Base-by-base conservation (phyloP, 2,888 invertebrate species). In the Drosophila sordidula region DNA sequence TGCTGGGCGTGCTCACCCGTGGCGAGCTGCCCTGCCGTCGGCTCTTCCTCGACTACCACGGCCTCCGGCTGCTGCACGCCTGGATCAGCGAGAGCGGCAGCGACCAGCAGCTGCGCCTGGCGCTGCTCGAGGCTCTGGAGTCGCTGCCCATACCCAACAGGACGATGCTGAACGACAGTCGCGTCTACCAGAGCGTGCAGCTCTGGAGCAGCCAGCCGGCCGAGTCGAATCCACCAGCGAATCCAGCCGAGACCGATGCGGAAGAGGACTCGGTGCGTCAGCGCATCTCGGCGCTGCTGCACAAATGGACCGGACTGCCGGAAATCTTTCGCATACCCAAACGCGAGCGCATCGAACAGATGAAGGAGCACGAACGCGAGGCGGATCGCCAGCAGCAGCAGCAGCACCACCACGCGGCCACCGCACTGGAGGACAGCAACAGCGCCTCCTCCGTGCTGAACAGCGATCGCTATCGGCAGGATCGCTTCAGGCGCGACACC, bases 311-410 rank as follows among this genome's bases (percentile, higher is more conserved):
- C 44, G 87, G 81, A 6, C 71, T 92, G 44, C 92, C 92, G 0
- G 98, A 75, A 39, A 75, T 75, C 38, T 75, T 77, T 98, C 97
- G 6, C 90, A 89, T 89, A 89, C 98, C 98, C 1, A 98, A 98
- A 92, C 97, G 97, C 81, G 97, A 98, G 90, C 94, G 97, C 61
- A 96, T 98, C 69, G 98, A 98, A 90, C 97, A 98, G 92, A 97
- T 98, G 96, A 98, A 98, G 90, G 97, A 97, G 90, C 98, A 98
- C 90, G 98, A 98, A 93, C 93, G 97, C 38, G 97, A 98, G 93
- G 97, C 97, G 0, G 97, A 97, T 93, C 94, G 93, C 46, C 91
- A 89, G 89, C 87, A 93, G n/a, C 54, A 54, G 5, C 54, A 44
- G 16, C 6, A 5, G 25, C 8, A 39, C 9, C 8, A 39, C 9